Evolutionary conservation across 2,888 invertebrate genomes (phyloP).

Genomic region (Drosophila nr. fundita): DNA sequence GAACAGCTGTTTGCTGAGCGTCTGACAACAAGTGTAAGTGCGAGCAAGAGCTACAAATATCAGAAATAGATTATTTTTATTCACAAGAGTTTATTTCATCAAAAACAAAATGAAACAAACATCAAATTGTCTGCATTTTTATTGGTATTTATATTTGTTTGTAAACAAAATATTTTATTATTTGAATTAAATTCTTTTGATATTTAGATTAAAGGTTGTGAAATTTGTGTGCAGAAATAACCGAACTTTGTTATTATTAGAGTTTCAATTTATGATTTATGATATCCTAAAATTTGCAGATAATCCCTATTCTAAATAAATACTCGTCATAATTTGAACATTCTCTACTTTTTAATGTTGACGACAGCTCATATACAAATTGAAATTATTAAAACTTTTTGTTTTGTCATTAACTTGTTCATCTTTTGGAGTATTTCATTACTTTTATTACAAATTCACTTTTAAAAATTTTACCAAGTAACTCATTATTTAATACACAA

Average conservation of each 20-base stretch:
- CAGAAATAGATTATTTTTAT: slow-evolving; percentile 11
- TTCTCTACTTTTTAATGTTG: background rate
- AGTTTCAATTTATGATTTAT: background rate
- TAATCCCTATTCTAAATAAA: background rate
- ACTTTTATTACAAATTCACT: background rate
- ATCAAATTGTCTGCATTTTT: slow-evolving; percentile 10
- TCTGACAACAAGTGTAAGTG: slow-evolving; percentile 66
- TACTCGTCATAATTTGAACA: background rate
- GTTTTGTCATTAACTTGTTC: background rate
- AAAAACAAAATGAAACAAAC: slow-evolving; percentile 8
- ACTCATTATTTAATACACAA: slow-evolving; percentile 18
- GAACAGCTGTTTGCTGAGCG: slow-evolving; percentile 46
- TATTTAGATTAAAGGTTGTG: background rate
- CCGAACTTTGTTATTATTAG: background rate
- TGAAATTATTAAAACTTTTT: background rate
- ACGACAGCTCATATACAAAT: background rate
- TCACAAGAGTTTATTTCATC: slow-evolving; percentile 19
- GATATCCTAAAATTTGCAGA: background rate
- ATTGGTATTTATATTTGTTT: slow-evolving; percentile 50
- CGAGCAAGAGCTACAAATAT: slow-evolving; percentile 47
- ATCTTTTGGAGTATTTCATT: background rate
- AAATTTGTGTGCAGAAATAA: background rate
- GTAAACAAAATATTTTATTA: slow-evolving; percentile 52
- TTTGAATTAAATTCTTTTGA: background rate
- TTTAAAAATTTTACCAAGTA: background rate